Evolutionary conservation across 2,113 vertebrate genomes (phyloP).

Genomic region (Macquaria australasica): DNA sequence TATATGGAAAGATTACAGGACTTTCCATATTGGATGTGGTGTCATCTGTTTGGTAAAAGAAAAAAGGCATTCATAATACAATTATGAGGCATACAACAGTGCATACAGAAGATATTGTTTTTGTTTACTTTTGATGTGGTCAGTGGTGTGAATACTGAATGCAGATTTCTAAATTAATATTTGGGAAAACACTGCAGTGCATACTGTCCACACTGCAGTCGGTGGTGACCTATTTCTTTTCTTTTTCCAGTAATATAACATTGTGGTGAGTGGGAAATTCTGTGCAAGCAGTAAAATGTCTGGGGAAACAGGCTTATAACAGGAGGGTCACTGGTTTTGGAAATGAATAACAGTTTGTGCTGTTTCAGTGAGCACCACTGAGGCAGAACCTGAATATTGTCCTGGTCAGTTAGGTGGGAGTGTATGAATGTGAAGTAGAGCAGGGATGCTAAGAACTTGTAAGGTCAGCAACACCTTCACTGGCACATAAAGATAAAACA

Average conservation of each 20-base stretch:
- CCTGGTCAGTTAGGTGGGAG: not conserved
- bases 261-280: not conserved
- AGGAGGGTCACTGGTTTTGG: not conserved
- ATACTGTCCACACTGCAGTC: not conserved
- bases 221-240: not conserved
- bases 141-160: not conserved
- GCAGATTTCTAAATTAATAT: not conserved
- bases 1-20: constrained; percentile 34
- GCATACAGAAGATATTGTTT: not conserved
- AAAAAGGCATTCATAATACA: not conserved
- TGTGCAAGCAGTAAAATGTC: not conserved
- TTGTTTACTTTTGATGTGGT: not conserved
- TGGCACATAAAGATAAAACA: not conserved
- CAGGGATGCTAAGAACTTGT: not conserved
- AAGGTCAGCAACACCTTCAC: not conserved
- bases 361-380: not conserved
- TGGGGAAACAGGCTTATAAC: not conserved
- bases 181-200: not conserved
- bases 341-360: not conserved
- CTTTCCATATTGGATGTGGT: constrained; percentile 28
- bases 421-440: not conserved
- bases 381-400: not conserved
- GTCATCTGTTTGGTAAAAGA: constrained; percentile 22
- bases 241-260: not conserved
- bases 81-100: not conserved